These are phyloP conservation scores for Poeciliopsis gracilis DNA, from an alignment of 2,797 vertebrate species.

Conservation along the genomic window DNA sequence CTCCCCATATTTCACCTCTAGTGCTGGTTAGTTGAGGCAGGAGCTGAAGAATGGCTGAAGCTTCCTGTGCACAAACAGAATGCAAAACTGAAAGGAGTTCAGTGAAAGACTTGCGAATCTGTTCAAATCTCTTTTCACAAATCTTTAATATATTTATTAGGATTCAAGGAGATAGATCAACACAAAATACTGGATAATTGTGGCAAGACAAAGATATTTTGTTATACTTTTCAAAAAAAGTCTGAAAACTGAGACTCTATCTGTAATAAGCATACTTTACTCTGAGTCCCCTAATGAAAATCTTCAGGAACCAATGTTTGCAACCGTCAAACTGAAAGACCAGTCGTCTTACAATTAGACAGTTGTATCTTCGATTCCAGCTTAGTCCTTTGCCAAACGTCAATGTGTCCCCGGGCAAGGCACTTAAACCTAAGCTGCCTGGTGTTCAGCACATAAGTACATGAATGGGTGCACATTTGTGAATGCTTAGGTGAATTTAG, in stretches of 20 bases:
- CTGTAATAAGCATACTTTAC: neutral
- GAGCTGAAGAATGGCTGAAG: conserved; percentile 69
- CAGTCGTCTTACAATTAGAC: neutral
- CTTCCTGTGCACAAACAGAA: conserved; percentile 37
- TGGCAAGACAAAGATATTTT: neutral
- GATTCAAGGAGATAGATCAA: neutral
- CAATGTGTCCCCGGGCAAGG: neutral
- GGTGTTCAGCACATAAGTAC: neutral
- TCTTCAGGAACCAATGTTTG: neutral
- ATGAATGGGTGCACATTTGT: neutral
- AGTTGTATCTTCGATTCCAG: neutral
- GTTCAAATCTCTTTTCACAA: neutral
- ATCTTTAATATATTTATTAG: neutral
- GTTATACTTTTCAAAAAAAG: neutral
- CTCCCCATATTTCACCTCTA: conserved; percentile 67
- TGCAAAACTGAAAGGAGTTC: conserved; percentile 35
- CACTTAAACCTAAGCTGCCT: neutral
- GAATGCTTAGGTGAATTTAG: neutral
- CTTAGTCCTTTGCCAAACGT: neutral
- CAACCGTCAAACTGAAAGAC: neutral
- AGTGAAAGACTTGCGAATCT: conserved; percentile 19
- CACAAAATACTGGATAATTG: neutral
- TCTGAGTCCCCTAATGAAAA: neutral
- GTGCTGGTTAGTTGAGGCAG: conserved; percentile 79
- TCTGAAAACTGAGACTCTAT: neutral